Evolutionary conservation across 2,113 vertebrate species (phyloP).

Genomic region (Tragelaphus buxtoni): DNA sequence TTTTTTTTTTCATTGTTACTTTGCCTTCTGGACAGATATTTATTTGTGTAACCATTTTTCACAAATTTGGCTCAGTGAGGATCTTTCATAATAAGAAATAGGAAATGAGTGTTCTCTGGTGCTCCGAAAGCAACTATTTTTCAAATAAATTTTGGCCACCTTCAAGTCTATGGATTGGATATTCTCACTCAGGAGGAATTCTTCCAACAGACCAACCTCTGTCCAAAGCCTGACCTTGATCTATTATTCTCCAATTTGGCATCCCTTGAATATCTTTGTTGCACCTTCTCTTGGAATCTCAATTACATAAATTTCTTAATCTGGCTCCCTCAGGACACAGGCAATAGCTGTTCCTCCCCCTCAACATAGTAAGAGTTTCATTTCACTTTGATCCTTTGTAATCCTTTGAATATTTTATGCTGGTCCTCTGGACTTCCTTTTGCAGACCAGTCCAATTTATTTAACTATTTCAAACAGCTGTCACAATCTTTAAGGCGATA

Average conservation of each 20-base stretch:
- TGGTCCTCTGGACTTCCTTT: not conserved
- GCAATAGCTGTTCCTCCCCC: not conserved
- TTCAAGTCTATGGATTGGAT: not conserved
- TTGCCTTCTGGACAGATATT: not conserved
- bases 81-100: not conserved
- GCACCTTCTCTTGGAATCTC: not conserved
- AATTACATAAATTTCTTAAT: constrained; percentile 18
- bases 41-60: not conserved
- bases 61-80: not conserved
- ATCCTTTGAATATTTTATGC: constrained; percentile 8
- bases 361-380: not conserved
- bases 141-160: not conserved
- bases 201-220: not conserved
- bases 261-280: not conserved
- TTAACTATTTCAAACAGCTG: not conserved
- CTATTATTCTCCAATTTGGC: not conserved
- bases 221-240: not conserved
- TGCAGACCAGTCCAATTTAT: not conserved
- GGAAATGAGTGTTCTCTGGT: not conserved
- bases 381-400: not conserved
- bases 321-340: not conserved
- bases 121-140: not conserved
- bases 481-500: not conserved
- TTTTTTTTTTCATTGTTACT: not conserved
- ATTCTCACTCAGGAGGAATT: constrained; percentile 6